These are phyloP conservation scores for Trichonephila clavata DNA, from an alignment of 1,140 invertebrate genomes.

Conservation along the genomic window DNA sequence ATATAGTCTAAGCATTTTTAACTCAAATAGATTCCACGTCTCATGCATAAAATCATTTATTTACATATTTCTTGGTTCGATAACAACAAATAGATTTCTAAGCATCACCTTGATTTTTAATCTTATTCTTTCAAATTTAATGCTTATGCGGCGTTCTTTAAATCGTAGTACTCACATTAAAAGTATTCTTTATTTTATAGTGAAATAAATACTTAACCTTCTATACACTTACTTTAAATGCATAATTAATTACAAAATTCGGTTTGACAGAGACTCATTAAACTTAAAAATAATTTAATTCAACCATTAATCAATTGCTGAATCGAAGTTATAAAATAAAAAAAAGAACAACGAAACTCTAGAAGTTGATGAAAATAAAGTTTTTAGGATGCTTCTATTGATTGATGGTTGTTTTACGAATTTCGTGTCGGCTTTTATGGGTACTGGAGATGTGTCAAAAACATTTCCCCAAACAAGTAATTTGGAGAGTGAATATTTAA, in stretches of 20 bases:
- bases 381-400: background rate
- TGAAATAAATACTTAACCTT: background rate
- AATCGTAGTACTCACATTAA: background rate
- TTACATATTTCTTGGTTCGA: background rate
- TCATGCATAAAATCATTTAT: too few relatives aligned
- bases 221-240: background rate
- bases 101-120: background rate
- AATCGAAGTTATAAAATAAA: background rate
- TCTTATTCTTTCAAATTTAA: background rate
- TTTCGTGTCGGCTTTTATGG: background rate
- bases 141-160: background rate
- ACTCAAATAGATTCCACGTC: background rate
- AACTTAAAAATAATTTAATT: constrained; percentile 12
- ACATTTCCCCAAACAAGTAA: background rate
- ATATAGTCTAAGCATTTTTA: background rate
- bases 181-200: background rate
- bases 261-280: background rate
- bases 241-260: background rate
- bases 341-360: background rate
- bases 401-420: background rate
- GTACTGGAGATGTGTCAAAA: background rate
- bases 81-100: background rate
- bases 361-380: background rate
- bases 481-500: background rate
- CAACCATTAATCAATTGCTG: background rate